These are phyloP conservation scores for Pomatorhinus ruficollis DNA, from an alignment of 2,113 vertebrate species.

Conservation along the genomic window DNA sequence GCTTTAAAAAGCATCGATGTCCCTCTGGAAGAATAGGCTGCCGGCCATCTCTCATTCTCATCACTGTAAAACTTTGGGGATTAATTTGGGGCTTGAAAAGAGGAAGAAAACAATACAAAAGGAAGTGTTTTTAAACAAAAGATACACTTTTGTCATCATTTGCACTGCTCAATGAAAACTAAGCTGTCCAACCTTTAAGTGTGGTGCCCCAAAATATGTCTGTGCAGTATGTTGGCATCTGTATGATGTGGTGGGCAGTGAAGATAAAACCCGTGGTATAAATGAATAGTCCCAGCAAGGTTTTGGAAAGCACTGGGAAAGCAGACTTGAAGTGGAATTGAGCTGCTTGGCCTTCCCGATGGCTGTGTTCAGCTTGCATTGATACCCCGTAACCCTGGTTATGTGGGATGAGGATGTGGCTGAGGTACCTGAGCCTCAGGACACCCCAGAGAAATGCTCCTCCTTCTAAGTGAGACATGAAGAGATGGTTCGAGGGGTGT, in stretches of 20 bases:
- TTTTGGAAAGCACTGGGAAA: background rate
- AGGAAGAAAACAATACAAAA: background rate
- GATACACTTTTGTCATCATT: background rate
- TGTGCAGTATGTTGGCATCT: background rate
- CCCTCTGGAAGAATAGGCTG: background rate
- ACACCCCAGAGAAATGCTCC: background rate
- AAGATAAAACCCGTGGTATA: background rate
- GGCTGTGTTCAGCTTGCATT: background rate
- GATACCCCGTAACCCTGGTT: rapidly evolving
- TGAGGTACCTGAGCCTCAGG: background rate
- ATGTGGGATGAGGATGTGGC: background rate
- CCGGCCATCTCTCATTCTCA: background rate
- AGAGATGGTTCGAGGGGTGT: background rate
- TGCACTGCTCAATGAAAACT: background rate
- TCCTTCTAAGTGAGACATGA: background rate
- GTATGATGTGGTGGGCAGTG: background rate
- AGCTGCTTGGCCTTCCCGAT: background rate
- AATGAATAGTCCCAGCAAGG: background rate
- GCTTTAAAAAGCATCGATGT: background rate
- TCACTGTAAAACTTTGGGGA: background rate
- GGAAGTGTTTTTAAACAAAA: background rate
- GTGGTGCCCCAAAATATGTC: rapidly evolving
- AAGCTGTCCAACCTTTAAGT: background rate
- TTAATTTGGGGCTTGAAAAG: background rate
- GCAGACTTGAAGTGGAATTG: background rate